Base-by-base conservation (phyloP, 2,888 invertebrate genomes). In the Apomyelois bistriatella region DNA sequence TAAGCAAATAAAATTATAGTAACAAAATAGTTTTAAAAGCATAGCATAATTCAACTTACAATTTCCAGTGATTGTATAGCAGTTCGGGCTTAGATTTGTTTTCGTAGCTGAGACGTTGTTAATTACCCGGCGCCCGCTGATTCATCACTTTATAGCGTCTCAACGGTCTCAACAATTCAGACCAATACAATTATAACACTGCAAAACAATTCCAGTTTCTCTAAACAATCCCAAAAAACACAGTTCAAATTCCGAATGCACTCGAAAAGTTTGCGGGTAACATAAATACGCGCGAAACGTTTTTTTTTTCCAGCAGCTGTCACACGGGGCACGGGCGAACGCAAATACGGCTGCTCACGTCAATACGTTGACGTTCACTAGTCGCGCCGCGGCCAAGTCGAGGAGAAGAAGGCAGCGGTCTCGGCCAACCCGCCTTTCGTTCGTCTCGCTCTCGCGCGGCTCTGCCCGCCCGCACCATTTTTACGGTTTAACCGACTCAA, bases 351-450 rank as follows among this genome's bases (percentile, higher is more conserved):
- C 85, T 86, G 82, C 70, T 80, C 85, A 76, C 89, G 89, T 80
- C 89, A 86, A 85, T 74, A 69, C 79, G 69, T 87, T 82, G 89
- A 85, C 89, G 90, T 85, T 81, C 82, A 90, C 90, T 90, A 87
- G 76, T 72, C 86, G 85, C 84, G 83, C 78, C 77, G 82, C 87
- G 86, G 75, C 84, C 79, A 89, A 89, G 88, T 87, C 85, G 83
- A 83, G 76, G 86, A 81, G 88, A 87, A 89, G 89, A 89, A 89
- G 90, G 90, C 89, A 87, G 89, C 82, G 87, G 86, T 87, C 88
- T 88, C 84, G 70, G 74, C 76, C 84, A 84, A 78, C 90, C 85
- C 89, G 89, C 89, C 90, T 89, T 89, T 85, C 87, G 79, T 85
- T 81, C 82, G 82, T 90, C 90, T 86, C 89, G 77, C 80, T 90